Base-by-base conservation (phyloP, 2,113 vertebrate genomes). In the Oncorhynchus kisutch region DNA sequence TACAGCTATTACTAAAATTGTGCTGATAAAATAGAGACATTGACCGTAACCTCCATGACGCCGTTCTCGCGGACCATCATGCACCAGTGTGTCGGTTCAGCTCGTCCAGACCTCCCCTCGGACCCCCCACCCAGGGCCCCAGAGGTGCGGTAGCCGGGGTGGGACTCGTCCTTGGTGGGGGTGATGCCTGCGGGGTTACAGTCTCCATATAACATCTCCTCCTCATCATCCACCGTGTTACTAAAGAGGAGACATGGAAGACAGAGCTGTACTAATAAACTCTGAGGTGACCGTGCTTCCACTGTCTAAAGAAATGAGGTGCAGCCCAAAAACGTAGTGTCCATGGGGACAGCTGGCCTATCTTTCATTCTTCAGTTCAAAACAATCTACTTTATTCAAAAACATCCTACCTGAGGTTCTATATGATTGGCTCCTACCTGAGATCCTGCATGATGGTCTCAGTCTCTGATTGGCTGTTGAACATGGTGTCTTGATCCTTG, bases 181-280 rank as follows among this genome's bases (percentile, higher is more conserved):
- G 91, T 92, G 11, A 88, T 84, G 1, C 91, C 88, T 5, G 93
- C 88, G 5, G 93, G 73, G 48, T 92, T 87, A 0, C 96, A 96
- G 66, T 98, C 97, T 8, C 97, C 97, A 0, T 98, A 98, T 0
- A 98, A 89, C 96, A 98, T 96, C 85, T 94, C 94, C 88, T 94
- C 94, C 84, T 94, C 94, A 39, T 94, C 93, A 1, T 94, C 94
- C 82, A 94, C 83, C 0, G 84, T 66, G 80, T 92, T 91, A 76
- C 92, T 93, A 16, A 20, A 48, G 39, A 65, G 57, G 34, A 73
- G 70, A 67, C 8, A 76, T 34, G 27, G 49, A 13, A 39, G n/a
- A 3, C 9, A 45, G 39, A 45, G 1, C 39, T 39, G 7, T 39
- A 39, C 39, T 39, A 39, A 39, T 39, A 9, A 12, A 34, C 66